Base-by-base conservation (phyloP, 2,113 vertebrate species). In the Trematomus loennbergii region DNA sequence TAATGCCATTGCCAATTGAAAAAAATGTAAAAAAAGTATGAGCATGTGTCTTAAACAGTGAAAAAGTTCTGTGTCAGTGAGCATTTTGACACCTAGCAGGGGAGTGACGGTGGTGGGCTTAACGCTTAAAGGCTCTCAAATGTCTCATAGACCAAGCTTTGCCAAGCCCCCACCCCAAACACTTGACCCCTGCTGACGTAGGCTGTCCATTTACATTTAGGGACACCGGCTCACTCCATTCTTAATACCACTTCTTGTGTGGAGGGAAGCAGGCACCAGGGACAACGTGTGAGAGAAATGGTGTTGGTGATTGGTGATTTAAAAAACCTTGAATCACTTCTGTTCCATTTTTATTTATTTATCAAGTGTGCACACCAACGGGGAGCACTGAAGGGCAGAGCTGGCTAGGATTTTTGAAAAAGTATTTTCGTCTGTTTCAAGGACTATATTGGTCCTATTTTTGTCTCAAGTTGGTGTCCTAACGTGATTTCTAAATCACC, bases 121-220 rank as follows among this genome's bases (percentile, higher is more conserved):
- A 92, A 75, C 90, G 91, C 90, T 90, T 89, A 45, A 84, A 90
- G 84, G 88, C 88, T 97, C 94, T 97, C 95, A 92, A 71, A 65
- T 95, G 70, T 95, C 94, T 4, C 0, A 12, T 92, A 90, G 89
- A 87, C 90, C 63, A 83, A 88, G 81, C 87, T 77, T 81, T 88
- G 94, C 94, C 94, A 93, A 96, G 91, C 90, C 84, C 88, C 90
- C 88, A 85, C 81, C 78, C 82, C 89, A 79, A 80, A 91, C 82
- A 86, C 88, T 89, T 92, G 79, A 82, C 91, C 75, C 82, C 82
- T 92, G 88, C 91, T 96, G 93, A 94, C 94, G 90, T 93, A 91
- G 90, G 86, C 73, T 46, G 78, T 79, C 78, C 1, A 67, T 92
- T 89, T 93, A 91, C 93, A 93, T 95, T 96, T 93, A 95, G 92